phyloP scores from a whole-genome alignment of 2,797 vertebrate species.

The Phoeniculus purpureus region DNA sequence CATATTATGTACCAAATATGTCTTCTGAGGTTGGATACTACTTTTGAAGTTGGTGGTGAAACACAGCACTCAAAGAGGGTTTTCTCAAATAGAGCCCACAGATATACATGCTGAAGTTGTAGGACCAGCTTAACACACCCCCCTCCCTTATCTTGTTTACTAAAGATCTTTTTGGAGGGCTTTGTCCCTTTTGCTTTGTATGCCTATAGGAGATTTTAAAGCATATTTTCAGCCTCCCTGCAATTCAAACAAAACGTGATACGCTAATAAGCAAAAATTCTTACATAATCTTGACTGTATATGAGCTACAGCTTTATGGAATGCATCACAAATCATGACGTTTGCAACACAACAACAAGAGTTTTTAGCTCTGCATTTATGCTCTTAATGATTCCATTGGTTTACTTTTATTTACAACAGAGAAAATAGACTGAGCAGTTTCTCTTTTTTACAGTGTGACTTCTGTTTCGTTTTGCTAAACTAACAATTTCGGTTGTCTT shows the following conservation, averaged over 20 bases:
- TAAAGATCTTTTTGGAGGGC: background rate
- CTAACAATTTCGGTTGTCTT: background rate
- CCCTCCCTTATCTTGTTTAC: background rate
- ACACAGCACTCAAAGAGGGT: background rate
- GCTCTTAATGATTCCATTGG: background rate
- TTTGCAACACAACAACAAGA: background rate
- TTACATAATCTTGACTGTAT: background rate
- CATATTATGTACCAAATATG: conserved; percentile 38
- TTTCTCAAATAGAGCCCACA: background rate
- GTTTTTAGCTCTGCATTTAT: background rate
- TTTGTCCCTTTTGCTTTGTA: background rate
- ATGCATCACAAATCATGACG: background rate
- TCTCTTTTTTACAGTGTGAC: background rate
- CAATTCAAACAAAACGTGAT: background rate
- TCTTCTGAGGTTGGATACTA: conserved; percentile 1
- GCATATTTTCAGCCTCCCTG: background rate
- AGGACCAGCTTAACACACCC: background rate
- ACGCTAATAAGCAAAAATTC: background rate
- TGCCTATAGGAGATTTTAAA: background rate
- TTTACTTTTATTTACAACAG: background rate
- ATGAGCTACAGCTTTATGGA: background rate
- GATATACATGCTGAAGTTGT: background rate
- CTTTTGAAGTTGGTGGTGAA: conserved; percentile 34
- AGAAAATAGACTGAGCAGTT: background rate
- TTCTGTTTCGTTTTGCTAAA: background rate